Percentiles rank a stretch among this genome's conserved stretches.
phyloP scores from a whole-genome alignment of 2,888 invertebrate species.

The Pristionchus exspectatus region DNA sequence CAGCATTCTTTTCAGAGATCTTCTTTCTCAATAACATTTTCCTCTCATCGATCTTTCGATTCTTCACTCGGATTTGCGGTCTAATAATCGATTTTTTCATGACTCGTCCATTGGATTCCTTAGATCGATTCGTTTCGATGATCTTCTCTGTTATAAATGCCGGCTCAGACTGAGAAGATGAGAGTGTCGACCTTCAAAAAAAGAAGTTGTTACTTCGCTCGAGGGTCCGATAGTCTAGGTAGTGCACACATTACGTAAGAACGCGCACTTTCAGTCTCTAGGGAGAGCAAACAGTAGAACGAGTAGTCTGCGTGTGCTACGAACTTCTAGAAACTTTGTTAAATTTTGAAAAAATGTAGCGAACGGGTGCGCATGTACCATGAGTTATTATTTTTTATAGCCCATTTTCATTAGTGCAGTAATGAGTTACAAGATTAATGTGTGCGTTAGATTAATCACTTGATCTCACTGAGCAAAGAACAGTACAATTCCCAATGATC shows the following conservation, averaged over 20 bases:
- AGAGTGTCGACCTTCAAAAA: background rate
- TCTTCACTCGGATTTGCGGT: background rate
- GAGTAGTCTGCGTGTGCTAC: background rate
- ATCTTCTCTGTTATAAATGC: background rate
- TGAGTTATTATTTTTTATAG: background rate
- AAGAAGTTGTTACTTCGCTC: constrained; percentile 31
- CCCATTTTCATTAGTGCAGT: background rate
- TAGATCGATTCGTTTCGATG: background rate
- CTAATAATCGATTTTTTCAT: background rate
- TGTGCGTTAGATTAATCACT: background rate
- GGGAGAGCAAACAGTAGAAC: background rate
- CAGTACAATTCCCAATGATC: background rate
- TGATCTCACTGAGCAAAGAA: background rate
- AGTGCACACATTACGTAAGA: constrained; percentile 22
- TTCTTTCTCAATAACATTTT: background rate
- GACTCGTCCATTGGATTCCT: background rate
- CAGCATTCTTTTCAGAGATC: background rate
- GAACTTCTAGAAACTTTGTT: background rate
- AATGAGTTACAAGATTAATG: background rate
- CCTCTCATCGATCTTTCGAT: constrained; percentile 14
- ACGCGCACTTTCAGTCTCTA: background rate
- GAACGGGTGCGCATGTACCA: background rate
- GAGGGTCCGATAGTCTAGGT: background rate
- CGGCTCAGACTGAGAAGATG: background rate
- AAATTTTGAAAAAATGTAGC: background rate